A percentile compares a stretch with the other conserved stretches of the same genome.
Evolutionary conservation across 2,113 vertebrate genomes (phyloP).

Genomic region (Tonatia bakeri): DNA sequence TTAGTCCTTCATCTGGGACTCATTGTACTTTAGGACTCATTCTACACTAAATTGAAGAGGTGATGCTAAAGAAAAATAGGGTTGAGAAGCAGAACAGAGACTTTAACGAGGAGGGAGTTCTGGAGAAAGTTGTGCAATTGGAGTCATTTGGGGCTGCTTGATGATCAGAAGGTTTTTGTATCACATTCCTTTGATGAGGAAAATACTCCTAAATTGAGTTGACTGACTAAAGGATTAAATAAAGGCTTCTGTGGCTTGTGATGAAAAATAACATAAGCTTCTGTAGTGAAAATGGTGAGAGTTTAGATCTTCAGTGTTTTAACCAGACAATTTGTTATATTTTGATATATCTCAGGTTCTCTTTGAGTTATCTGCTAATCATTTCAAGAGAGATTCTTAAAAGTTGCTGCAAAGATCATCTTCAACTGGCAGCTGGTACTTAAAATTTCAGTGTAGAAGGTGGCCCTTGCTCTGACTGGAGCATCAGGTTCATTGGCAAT

Average conservation of each 20-base stretch:
- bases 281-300: background rate
- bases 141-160: background rate
- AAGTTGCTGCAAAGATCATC: background rate
- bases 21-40: background rate
- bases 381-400: background rate
- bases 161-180: background rate
- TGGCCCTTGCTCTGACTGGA: background rate
- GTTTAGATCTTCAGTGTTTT: background rate
- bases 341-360: background rate
- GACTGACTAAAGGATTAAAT: background rate
- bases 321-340: background rate
- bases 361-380: background rate
- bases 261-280: background rate
- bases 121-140: background rate
- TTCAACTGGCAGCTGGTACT: background rate
- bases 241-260: background rate
- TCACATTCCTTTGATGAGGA: background rate
- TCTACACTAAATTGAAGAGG: background rate
- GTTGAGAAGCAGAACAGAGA: background rate
- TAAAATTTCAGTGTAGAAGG: background rate
- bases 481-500: background rate
- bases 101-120: background rate
- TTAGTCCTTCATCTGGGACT: background rate
- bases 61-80: background rate
- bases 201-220: background rate